These are phyloP conservation scores for Podilymbus podiceps DNA, from an alignment of 2,113 vertebrate genomes.

Conservation along the genomic window DNA sequence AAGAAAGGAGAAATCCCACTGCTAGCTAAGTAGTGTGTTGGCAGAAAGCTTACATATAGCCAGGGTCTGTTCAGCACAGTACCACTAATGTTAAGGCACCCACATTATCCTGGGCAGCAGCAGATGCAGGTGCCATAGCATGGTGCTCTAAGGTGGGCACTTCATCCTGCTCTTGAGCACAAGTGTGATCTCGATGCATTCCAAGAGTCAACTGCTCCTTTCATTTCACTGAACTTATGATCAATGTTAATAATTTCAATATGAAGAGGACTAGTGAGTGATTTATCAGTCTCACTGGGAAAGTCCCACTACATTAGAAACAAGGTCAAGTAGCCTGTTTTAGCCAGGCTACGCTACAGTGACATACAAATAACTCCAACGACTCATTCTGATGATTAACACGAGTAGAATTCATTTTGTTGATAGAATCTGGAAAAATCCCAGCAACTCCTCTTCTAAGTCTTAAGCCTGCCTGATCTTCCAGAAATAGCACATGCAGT, in stretches of 20 bases:
- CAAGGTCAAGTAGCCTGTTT: background rate
- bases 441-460: background rate
- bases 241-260: background rate
- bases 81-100: too few relatives aligned
- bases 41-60: background rate
- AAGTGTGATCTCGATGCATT: accelerated
- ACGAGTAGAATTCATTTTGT: background rate
- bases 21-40: background rate
- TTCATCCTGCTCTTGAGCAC: background rate
- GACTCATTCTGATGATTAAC: conserved; percentile 14
- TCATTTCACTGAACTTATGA: background rate
- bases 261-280: background rate
- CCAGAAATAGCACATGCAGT: background rate
- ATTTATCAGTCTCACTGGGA: background rate
- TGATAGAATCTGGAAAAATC: conserved; percentile 20
- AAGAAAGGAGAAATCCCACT: background rate
- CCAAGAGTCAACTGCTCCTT: background rate
- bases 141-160: background rate
- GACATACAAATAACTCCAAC: background rate
- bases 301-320: background rate
- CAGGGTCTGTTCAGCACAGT: background rate
- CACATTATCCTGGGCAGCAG: background rate
- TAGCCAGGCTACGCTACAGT: background rate
- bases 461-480: background rate
- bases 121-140: background rate